Evolutionary conservation across 2,113 vertebrate genomes (phyloP).

Genomic region (Plecotus auritus): DNA sequence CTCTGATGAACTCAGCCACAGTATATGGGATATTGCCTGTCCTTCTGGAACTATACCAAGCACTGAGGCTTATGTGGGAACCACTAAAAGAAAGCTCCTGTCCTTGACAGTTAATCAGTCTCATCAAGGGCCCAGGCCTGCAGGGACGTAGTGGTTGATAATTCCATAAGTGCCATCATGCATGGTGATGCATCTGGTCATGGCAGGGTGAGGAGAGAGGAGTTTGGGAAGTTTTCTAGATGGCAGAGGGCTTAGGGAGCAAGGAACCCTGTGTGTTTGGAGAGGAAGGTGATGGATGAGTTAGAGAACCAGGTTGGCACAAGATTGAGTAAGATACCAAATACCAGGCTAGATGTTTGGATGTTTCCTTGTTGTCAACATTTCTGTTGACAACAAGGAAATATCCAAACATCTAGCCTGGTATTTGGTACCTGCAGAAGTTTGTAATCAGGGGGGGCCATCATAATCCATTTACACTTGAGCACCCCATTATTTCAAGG

Average conservation of each 20-base stretch:
- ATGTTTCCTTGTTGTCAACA: not conserved
- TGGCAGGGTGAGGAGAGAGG: fast-evolving
- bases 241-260: not conserved
- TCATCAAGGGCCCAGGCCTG: fast-evolving
- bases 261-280: not conserved
- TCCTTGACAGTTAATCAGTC: not conserved
- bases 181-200: no score
- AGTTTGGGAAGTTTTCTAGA: not conserved
- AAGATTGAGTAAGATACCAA: not conserved
- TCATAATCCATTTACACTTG: not conserved
- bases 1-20: not conserved
- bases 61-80: not conserved
- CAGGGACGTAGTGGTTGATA: no score
- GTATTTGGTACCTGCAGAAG: not conserved
- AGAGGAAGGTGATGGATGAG: fast-evolving
- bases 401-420: no score
- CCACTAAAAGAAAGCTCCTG: not conserved
- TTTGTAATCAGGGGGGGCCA: not conserved
- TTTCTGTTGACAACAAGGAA: no score
- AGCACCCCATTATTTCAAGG: not conserved
- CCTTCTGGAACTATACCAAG: not conserved
- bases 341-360: fast-evolving
- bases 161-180: not conserved
- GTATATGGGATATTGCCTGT: fast-evolving
- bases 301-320: no score